Base-by-base conservation (phyloP, 2,888 invertebrate genomes). In the Drosophila engyochracea region DNA sequence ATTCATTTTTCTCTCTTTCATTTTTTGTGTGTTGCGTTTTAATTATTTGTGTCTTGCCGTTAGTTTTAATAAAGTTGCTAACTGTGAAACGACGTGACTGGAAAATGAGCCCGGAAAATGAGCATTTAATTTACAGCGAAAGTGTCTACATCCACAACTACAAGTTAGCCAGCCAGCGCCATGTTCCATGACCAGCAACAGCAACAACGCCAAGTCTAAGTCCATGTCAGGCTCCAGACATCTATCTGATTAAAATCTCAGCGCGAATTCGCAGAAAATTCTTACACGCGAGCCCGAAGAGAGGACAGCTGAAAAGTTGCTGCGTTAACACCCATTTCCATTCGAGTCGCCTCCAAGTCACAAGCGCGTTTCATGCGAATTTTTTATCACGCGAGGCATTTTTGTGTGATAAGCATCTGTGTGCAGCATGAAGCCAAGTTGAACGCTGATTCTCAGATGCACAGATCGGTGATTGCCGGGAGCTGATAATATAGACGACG, bases 41-140 rank as follows among this genome's bases (percentile, higher is more conserved):
- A 88, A 85, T 88, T 88, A 85, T 84, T 84, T 79, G 72, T 74
- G 71, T 79, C 81, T 58, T 75, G 85, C 88, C 89, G 87, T 87
- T 89, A 89, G 86, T 83, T 87, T 86, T 87, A 87, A 87, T 87
- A 89, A 87, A 87, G 89, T 85, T 89, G 89, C 87, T 87, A 89
- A 87, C 87, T 87, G 87, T 89, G 87, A 89, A 87, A 77, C 76
- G 83, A 89, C 89, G 86, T 87, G 87, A 89, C 84, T 85, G 74
- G 75, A 76, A 82, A 78, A 79, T 74, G 70, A 47, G 57, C 66
- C 58, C 70, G 76, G 79, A 87, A 81, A 85, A 85, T 83, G 83
- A 78, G 77, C 84, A 82, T 81, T 81, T 83, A 78, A 84, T 78
- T 84, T 78, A 71, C 76, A 80, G 84, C 82, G 87, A 87, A 87